Evolutionary conservation across 2,888 invertebrate species (phyloP), one percentile per base, ranked within the genome.

Genomic region (Patella pellucida): DNA sequence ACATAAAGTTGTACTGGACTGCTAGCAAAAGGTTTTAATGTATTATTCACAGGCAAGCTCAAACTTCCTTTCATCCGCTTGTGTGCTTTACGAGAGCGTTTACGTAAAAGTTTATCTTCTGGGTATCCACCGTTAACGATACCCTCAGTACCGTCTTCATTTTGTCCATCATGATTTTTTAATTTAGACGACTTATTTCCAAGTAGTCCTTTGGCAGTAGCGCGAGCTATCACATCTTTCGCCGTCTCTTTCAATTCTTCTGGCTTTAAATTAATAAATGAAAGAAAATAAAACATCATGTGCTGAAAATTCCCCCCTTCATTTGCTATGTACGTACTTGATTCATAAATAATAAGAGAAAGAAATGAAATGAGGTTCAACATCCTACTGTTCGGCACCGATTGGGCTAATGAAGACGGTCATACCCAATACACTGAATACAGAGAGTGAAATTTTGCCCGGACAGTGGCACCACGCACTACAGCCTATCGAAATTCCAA

Each of bases 191-290:
- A 70, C 75, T 81, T 80, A 75, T 84, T 85, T 7, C 83, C 81
- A 23, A 86, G 75, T 9, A 85, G 80, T 70, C 87, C 88, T 67
- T 83, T 83, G 41, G 86, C 85, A 27, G 82, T 79, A 14, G 89
- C 88, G 69, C 87, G 75, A 7, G 86, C 87, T n/a, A 89, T 77
- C 52, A 88, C 82, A 78, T 86, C 87, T 71, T 85, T 84, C 31
- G 87, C 86, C n/a, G 86, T 82, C 54, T 88, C 87, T 70, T 87
- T 88, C 9, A 84, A 78, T 73, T 89, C 88, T 76, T 86, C 85
- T 71, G 88, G 86, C 89, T 89, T 78, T 9, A 79, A 68, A 19
- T 23, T 56, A 23, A 70, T 51, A 73, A 78, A 62, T 0, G 11
- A 9, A 19, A 23, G 23, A 62, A 62, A n/a, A 15, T 19, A 62